These are phyloP conservation scores for Lepidurus arcticus DNA, from an alignment of 1,140 invertebrate genomes.

Conservation along the genomic window DNA sequence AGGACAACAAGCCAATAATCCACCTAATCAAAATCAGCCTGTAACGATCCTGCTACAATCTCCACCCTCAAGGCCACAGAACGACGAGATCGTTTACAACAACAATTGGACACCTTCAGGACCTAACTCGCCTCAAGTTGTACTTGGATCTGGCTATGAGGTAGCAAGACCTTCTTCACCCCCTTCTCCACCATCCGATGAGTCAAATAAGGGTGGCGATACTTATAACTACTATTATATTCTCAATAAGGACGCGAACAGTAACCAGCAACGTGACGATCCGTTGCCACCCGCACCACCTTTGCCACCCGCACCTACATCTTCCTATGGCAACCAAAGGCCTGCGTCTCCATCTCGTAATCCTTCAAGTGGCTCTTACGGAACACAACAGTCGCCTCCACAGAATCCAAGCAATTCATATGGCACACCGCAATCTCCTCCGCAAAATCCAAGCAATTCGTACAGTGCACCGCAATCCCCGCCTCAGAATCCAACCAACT, in stretches of 20 bases:
- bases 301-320: conserved; percentile 25
- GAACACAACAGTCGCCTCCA: conserved; percentile 6
- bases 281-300: conserved; percentile 26
- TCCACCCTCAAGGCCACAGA: not conserved
- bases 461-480: conserved; percentile 24
- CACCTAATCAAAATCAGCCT: not conserved
- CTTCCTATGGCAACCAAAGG: not conserved
- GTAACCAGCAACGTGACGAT: not conserved
- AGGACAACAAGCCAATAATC: not conserved
- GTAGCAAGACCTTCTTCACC: not conserved
- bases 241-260: not conserved
- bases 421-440: not conserved
- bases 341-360: conserved; percentile 10
- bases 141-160: not conserved
- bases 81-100: not conserved
- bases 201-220: not conserved
- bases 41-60: not conserved
- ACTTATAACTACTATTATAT: conserved; percentile 28
- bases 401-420: not conserved
- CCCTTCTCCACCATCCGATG: not conserved
- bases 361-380: not conserved
- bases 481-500: conserved; percentile 15
- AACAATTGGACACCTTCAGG: not conserved
- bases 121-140: not conserved
- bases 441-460: conserved; percentile 18